These are phyloP conservation scores for Stigmatopora argus DNA, from an alignment of 2,113 vertebrate genomes.

Conservation along the genomic window DNA sequence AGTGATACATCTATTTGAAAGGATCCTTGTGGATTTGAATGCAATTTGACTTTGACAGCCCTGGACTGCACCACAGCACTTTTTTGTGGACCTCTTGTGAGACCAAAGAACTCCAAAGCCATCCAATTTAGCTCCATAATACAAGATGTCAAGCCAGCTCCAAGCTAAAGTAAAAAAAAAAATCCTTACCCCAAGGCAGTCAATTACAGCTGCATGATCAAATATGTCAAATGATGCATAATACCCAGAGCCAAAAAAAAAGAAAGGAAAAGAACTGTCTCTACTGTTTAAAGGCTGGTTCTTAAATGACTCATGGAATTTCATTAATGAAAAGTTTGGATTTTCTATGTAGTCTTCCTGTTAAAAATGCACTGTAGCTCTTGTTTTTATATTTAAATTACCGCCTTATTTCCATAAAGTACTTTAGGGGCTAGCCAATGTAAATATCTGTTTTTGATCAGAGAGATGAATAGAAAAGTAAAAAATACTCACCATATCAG, in stretches of 20 bases:
- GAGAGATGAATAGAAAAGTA: conserved; percentile 6
- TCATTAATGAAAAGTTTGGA: neutral
- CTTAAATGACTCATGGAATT: conserved; percentile 8
- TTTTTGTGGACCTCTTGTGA: conserved; percentile 9
- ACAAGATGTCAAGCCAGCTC: conserved; percentile 38
- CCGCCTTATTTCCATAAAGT: no score
- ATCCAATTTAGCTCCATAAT: conserved; percentile 29
- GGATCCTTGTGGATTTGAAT: conserved; percentile 14
- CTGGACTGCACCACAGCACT: conserved; percentile 11
- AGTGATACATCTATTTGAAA: conserved; percentile 7
- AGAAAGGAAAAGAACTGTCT: conserved; percentile 12
- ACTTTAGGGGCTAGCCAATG: neutral
- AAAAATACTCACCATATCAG: conserved; percentile 86
- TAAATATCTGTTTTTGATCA: neutral
- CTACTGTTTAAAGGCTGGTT: conserved; percentile 24
- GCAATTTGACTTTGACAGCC: conserved; percentile 23
- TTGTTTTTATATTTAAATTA: neutral
- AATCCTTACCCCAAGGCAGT: conserved; percentile 40
- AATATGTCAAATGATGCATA: conserved; percentile 48
- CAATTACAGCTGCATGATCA: conserved; percentile 57
- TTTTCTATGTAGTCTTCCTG: neutral
- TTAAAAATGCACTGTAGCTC: neutral
- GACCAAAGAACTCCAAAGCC: conserved; percentile 21
- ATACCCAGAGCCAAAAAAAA: conserved; percentile 32
- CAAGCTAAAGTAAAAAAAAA: conserved; percentile 23